Evolutionary conservation across 2,113 vertebrate species (phyloP).

Genomic region (Rafetus swinhoei): DNA sequence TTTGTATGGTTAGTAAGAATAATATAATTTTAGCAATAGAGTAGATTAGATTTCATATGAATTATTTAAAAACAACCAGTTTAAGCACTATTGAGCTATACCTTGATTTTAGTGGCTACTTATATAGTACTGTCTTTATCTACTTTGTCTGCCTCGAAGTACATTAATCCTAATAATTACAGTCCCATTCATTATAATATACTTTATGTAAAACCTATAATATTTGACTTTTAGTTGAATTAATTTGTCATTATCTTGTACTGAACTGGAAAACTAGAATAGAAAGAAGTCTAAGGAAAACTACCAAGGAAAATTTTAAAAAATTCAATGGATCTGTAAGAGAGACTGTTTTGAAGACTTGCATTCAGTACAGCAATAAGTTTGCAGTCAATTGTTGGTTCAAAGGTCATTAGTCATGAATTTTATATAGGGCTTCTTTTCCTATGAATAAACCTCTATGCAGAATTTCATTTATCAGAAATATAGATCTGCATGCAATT

Average conservation of each 20-base stretch:
- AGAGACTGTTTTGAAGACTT: slow-evolving; percentile 21
- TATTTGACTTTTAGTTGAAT: slow-evolving; percentile 31
- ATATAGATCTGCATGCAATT: neutral
- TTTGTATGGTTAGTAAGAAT: slow-evolving; percentile 10
- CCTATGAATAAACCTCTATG: neutral
- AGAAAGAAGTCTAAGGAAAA: slow-evolving; percentile 26
- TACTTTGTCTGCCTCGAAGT: slow-evolving; percentile 19
- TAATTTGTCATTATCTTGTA: slow-evolving; percentile 45
- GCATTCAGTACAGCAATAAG: neutral
- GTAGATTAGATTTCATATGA: slow-evolving; percentile 49
- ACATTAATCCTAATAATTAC: slow-evolving; percentile 46
- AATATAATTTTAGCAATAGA: slow-evolving; percentile 62
- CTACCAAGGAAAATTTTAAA: neutral
- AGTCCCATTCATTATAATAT: slow-evolving; percentile 41
- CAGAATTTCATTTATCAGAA: slow-evolving; percentile 17
- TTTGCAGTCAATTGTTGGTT: slow-evolving; percentile 14
- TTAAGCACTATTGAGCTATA: slow-evolving; percentile 36
- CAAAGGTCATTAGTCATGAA: slow-evolving; percentile 2
- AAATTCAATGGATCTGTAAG: neutral
- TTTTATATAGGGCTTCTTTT: slow-evolving; percentile 35
- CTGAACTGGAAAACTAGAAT: slow-evolving; percentile 10
- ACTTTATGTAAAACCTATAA: slow-evolving; percentile 5
- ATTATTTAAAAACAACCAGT: slow-evolving; percentile 55
- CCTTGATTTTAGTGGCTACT: slow-evolving; percentile 45
- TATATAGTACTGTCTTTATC: slow-evolving; percentile 15